Evolutionary conservation across 2,113 vertebrate genomes (phyloP).

Genomic region (Polypterus senegalus): DNA sequence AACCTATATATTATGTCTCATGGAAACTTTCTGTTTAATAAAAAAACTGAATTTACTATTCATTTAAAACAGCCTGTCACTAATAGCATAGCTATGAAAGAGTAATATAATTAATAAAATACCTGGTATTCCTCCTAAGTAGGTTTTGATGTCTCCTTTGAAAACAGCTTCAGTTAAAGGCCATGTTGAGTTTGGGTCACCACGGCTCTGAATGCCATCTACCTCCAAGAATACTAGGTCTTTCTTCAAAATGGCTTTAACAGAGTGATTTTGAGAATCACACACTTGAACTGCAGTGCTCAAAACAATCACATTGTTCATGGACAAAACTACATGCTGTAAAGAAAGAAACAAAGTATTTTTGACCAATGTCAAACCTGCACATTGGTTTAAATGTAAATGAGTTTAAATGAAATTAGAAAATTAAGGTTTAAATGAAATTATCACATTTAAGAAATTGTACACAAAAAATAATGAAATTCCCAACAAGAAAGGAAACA

Average conservation of each 20-base stretch:
- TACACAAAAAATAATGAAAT: too few relatives aligned
- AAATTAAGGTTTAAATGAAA: too few relatives aligned
- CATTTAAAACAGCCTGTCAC: too few relatives aligned
- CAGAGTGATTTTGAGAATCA: slow-evolving; percentile 59
- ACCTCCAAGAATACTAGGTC: slow-evolving; percentile 55
- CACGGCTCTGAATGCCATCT: slow-evolving; percentile 36
- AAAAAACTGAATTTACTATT: slow-evolving; percentile 1
- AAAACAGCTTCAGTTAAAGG: slow-evolving; percentile 11
- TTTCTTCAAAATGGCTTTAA: slow-evolving; percentile 55
- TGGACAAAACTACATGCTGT: slow-evolving; percentile 68
- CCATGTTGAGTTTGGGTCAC: too few relatives aligned
- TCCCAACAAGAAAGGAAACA: too few relatives aligned
- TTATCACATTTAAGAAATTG: too few relatives aligned
- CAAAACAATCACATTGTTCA: slow-evolving; percentile 54
- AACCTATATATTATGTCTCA: too few relatives aligned
- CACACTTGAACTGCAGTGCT: slow-evolving; percentile 63
- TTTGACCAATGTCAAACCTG: too few relatives aligned
- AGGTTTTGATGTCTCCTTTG: slow-evolving; percentile 52
- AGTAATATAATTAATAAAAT: slow-evolving; percentile 8
- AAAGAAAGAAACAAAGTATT: slow-evolving; percentile 7
- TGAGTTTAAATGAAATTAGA: too few relatives aligned
- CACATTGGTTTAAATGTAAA: too few relatives aligned
- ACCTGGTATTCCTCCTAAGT: slow-evolving; percentile 85
- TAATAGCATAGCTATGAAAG: too few relatives aligned
- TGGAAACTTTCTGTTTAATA: neutral